Base-by-base conservation (phyloP, 2,113 vertebrate genomes). In the Numenius arquata region DNA sequence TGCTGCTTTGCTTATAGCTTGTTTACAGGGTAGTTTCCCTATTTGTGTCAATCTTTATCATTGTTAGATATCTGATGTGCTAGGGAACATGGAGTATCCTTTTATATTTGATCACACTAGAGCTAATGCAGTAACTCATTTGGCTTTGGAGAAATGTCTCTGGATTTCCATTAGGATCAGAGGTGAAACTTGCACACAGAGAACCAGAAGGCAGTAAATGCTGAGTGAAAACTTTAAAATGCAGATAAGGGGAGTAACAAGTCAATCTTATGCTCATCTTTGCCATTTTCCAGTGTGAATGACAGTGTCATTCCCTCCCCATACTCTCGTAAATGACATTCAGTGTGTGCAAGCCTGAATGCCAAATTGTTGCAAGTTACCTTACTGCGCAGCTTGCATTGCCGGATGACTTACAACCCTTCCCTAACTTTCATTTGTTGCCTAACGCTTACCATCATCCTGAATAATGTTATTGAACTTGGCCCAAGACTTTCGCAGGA, bases 1-100 rank as follows among this genome's bases (percentile, higher is more conserved):
- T 61, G 83, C 90, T 93, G 84, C 96, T 93, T 94, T 93, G 94
- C 93, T 82, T 65, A 8, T 38, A 87, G 40, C 65, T 85, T 62
- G 11, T 30, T 94, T 36, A 32, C 52, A 61, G 90, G 40, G 19
- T 20, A 32, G 13, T 53, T 43, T 36, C 26, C 43, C 41, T 74
- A 3, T 58, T 38, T 65, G 73, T 50, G 63, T 55, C 32, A 21
- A n/a, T 52, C 36, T 52, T 66, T 38, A 29, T 59, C 56, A 19
- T 50, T 50, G 45, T 19, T 41, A 76, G 36, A 7, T 50, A 13
- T 45, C 75, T 53, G 70, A 13, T 65, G 36, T 52, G 66, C 66
- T 74, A 70, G 41, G 62, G 23, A 62, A 34, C 2, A 3, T 18
- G 56, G 73, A 43, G 5, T n/a, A 40, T 14, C 52, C 56, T 75